These are phyloP conservation scores for Monarcha castaneiventris DNA, from an alignment of 2,113 vertebrate genomes.

Conservation along the genomic window DNA sequence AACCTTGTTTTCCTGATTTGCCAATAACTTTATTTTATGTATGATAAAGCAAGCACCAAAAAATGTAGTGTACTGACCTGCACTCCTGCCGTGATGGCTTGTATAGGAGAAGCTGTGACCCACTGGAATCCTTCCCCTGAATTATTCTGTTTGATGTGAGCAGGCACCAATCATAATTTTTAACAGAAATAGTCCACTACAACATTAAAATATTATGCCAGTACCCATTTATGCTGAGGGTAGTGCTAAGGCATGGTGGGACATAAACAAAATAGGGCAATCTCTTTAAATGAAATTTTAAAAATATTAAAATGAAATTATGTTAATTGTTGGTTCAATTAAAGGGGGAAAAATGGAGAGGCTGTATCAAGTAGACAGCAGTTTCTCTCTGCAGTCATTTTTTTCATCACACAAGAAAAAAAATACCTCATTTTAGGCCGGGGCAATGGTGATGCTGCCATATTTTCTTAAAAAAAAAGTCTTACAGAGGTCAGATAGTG, in stretches of 20 bases:
- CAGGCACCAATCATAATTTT: background rate
- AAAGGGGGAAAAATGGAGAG: background rate
- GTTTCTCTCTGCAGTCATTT: background rate
- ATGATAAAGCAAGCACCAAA: background rate
- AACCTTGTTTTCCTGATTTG: background rate
- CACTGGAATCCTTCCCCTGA: background rate
- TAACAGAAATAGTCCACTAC: background rate
- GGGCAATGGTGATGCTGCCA: background rate
- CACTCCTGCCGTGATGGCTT: background rate
- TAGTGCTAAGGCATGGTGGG: background rate
- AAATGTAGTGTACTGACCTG: background rate
- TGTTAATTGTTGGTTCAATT: background rate
- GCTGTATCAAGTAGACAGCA: background rate
- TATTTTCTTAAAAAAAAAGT: background rate
- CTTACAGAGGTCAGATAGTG: background rate
- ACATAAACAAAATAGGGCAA: background rate
- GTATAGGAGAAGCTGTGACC: background rate
- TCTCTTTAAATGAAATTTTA: background rate
- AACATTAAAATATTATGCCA: background rate
- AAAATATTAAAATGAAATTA: background rate
- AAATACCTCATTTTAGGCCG: background rate
- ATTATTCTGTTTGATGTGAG: background rate
- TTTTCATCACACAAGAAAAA: background rate
- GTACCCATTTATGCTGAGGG: background rate
- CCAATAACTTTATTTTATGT: background rate